Conservation (phyloP, 2,797 vertebrate genomes). For the Eulemur coronatus region DNA sequence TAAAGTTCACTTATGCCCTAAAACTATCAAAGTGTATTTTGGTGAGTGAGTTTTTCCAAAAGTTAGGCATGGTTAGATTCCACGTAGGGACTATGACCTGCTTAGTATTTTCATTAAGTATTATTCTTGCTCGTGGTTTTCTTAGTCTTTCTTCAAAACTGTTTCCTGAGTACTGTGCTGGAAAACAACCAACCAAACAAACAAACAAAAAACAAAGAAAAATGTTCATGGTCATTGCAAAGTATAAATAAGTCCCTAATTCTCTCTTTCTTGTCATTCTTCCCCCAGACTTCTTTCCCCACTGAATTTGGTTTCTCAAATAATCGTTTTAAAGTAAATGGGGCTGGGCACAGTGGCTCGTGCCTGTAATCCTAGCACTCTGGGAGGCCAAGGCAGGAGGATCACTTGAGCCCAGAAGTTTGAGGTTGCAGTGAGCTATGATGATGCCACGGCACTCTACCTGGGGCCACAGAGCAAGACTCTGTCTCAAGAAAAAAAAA, state of each 20-base stretch:
- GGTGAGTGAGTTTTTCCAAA: not conserved
- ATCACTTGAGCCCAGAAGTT: too few relatives aligned
- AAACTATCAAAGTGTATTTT: not conserved
- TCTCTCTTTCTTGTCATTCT: not conserved
- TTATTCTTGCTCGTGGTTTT: not conserved
- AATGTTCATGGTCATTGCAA: not conserved
- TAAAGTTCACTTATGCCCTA: not conserved
- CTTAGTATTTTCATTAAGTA: slow-evolving; percentile 26
- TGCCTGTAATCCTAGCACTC: too few relatives aligned
- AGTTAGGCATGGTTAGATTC: not conserved
- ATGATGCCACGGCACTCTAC: too few relatives aligned
- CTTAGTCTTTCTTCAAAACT: slow-evolving; percentile 33
- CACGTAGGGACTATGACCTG: not conserved
- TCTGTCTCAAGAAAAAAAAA: too few relatives aligned
- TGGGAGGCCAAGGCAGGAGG: too few relatives aligned
- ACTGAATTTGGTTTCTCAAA: not conserved
- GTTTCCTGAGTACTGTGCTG: not conserved
- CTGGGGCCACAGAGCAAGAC: too few relatives aligned
- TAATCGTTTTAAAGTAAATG: not conserved
- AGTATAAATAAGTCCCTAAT: not conserved
- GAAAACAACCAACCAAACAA: not conserved
- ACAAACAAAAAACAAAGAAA: not conserved
- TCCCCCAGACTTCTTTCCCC: not conserved
- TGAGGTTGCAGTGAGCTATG: too few relatives aligned
- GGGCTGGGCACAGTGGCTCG: too few relatives aligned